Evolutionary conservation across 2,113 vertebrate genomes (phyloP), one percentile per base, ranked within the genome.

Genomic region (Heterotis niloticus): DNA sequence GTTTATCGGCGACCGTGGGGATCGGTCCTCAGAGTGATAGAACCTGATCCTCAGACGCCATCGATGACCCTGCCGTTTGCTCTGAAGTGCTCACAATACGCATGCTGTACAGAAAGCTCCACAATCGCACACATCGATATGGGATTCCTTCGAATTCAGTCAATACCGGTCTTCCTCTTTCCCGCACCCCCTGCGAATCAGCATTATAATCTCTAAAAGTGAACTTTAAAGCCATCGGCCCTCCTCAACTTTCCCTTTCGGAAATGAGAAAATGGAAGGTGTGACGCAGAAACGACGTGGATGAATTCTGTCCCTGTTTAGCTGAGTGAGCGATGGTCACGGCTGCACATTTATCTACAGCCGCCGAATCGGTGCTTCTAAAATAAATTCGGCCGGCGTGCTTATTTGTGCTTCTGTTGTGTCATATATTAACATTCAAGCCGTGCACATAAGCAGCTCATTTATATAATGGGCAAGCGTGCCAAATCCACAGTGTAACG

Each of bases 121-220:
- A 74, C 57, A 23, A 73, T 44, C 34, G 12, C 29, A 70, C 18
- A 70, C 7, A 56, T 11, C 70, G 16, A 18, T 73, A n/a, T 57
- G 71, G 24, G 57, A 57, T 11, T 72, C 70, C 23, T n/a, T 24
- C 54, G 54, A 74, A 59, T 74, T n/a, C n/a, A n/a, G n/a, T n/a
- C n/a, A n/a, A n/a, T n/a, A n/a, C n/a, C 44, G 1, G 9, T 59
- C 57, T 12, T 10, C 57, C 57, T n/a, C 51, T n/a, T 26, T 54
- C 26, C n/a, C 5, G 52, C 24, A n/a, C 52, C 52, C 71, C 24
- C 9, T 72, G 44, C 52, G n/a, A 11, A n/a, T 10, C 18, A 23
- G 29, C 2, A 56, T 73, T 57, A 23, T 23, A 9, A 17, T 24
- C 0, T 26, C 10, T n/a, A 72, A 72, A 14, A n/a, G 59, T 44